Conservation (phyloP, 2,113 vertebrate species). For the Callionymus lyra region DNA sequence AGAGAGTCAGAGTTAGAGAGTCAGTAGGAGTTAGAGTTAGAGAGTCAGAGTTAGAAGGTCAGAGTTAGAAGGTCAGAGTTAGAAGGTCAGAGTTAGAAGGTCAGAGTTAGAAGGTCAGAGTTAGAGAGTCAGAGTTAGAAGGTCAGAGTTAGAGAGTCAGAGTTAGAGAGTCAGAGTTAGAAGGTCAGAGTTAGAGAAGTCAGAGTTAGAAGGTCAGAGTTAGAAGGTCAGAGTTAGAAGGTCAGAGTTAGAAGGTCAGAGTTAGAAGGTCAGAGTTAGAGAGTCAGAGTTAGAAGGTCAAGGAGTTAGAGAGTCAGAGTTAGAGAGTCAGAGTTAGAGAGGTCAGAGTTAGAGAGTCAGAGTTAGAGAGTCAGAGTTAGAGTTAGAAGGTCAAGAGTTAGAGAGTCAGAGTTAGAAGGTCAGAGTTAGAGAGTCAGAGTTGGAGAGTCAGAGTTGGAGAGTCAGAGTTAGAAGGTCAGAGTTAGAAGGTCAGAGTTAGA, state of each 20-base stretch:
- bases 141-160: conserved; percentile 49
- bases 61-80: conserved; percentile 54
- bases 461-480: background rate
- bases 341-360: background rate
- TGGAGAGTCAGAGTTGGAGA: conserved; percentile 55
- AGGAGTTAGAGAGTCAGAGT: too few species aligned
- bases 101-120: too few species aligned
- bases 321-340: conserved; percentile 55
- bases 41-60: too few species aligned
- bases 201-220: conserved; percentile 43
- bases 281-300: too few species aligned
- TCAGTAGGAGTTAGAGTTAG: background rate
- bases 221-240: too few species aligned
- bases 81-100: background rate
- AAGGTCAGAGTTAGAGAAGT: conserved; percentile 51
- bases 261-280: conserved; percentile 30
- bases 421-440: too few species aligned
- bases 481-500: too few species aligned
- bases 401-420: background rate
- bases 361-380: too few species aligned
- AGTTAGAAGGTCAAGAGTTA: too few species aligned
- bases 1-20: too few species aligned
- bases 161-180: too few species aligned
- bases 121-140: too few species aligned
- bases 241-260: conserved; percentile 27